Evolutionary conservation across 2,888 invertebrate genomes (phyloP).

Genomic region (Stegana nigrithorax): DNA sequence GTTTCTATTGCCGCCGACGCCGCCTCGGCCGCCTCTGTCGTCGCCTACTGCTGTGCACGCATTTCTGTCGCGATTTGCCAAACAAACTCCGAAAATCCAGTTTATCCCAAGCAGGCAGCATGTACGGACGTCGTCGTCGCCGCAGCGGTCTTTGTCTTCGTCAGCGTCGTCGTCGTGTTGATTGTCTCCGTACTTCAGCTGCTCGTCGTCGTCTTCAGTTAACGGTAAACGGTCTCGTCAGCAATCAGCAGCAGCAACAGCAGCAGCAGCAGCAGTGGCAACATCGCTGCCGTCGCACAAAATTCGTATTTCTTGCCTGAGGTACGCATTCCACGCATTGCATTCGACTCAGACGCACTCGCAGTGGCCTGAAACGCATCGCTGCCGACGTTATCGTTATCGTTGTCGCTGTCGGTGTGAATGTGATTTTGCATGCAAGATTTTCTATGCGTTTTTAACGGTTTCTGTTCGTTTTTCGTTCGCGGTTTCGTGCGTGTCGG

Average conservation of each 20-base stretch:
- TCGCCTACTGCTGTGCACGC: conserved; percentile 33
- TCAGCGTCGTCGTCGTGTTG: conserved; percentile 23
- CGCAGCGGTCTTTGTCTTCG: conserved; percentile 32
- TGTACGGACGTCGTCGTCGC: conserved; percentile 62
- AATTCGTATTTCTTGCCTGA: not conserved
- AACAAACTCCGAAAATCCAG: conserved; percentile 64
- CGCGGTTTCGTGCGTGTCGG: not conserved
- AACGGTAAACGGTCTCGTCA: conserved; percentile 9
- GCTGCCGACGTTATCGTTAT: not conserved
- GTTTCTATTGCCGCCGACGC: conserved; percentile 27
- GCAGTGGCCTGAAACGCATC: conserved; percentile 3
- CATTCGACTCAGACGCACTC: not conserved
- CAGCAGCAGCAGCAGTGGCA: not conserved
- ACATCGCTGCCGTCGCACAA: not conserved
- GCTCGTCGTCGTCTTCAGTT: conserved; percentile 20
- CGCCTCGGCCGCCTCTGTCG: conserved; percentile 40
- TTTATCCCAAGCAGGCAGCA: conserved; percentile 68
- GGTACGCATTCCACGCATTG: not conserved
- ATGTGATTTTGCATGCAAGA: not conserved
- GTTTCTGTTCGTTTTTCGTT: not conserved
- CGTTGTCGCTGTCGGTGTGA: not conserved
- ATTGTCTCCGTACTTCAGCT: not conserved
- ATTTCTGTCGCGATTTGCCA: conserved; percentile 15
- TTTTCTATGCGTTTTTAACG: not conserved
- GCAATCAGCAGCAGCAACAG: not conserved